These are phyloP conservation scores for Bombus pyrosoma DNA, from an alignment of 1,140 invertebrate species.

Conservation along the genomic window DNA sequence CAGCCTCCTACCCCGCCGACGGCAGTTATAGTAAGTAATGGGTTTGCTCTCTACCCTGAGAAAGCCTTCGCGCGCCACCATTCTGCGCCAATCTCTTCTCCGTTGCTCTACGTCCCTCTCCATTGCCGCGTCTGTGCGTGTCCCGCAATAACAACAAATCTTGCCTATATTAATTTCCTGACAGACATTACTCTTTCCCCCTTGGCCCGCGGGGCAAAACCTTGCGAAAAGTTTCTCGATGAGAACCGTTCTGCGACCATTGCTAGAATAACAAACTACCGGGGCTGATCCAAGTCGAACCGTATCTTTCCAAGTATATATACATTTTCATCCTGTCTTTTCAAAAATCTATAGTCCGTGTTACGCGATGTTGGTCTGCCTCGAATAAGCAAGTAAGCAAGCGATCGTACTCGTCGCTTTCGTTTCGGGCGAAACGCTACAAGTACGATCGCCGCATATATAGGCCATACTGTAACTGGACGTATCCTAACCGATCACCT, in stretches of 20 bases:
- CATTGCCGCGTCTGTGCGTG: conserved; percentile 34
- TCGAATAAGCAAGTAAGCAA: too few relatives aligned
- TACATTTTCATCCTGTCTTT: background rate
- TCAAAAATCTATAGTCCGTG: too few relatives aligned
- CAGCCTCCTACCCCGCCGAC: conserved; percentile 77
- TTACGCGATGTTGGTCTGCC: too few relatives aligned
- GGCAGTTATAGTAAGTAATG: conserved; percentile 83
- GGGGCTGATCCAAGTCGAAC: background rate
- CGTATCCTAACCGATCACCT: conserved; percentile 31
- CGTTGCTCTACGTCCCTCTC: background rate
- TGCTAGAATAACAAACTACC: background rate
- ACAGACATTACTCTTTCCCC: conserved; percentile 77
- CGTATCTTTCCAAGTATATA: background rate
- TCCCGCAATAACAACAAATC: conserved; percentile 82
- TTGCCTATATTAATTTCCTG: conserved; percentile 82
- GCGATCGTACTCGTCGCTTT: background rate
- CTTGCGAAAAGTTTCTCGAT: conserved; percentile 76
- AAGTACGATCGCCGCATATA: conserved; percentile 65
- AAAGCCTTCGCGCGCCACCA: conserved; percentile 73
- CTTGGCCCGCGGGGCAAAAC: conserved; percentile 66
- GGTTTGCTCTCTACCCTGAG: conserved; percentile 80
- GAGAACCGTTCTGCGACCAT: conserved; percentile 59
- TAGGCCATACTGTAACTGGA: conserved; percentile 44
- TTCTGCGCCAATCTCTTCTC: conserved; percentile 39
- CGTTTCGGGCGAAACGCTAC: conserved; percentile 47